These are phyloP conservation scores for Drosophila suboccidentalis DNA, from an alignment of 2,888 invertebrate species.

Conservation along the genomic window DNA sequence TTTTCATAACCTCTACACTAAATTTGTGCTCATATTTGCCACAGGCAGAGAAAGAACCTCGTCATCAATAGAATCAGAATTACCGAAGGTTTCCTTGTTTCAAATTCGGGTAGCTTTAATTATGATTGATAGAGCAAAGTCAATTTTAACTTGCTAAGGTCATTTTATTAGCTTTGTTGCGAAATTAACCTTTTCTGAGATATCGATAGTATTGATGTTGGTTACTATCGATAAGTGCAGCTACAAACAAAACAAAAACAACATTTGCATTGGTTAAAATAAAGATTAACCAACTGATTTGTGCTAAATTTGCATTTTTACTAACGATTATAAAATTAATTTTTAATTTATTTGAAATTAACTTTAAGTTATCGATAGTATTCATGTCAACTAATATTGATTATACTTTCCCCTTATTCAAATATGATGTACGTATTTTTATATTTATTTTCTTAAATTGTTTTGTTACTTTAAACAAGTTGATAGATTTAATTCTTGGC, in stretches of 20 bases:
- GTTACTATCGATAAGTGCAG: not conserved
- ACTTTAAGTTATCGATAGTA: no score
- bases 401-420: no score
- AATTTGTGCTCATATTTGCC: not conserved
- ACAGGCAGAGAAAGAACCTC: not conserved
- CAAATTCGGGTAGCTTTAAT: not conserved
- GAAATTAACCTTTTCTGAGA: not conserved
- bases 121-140: not conserved
- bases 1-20: slow-evolving; percentile 7
- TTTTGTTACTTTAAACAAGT: not conserved
- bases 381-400: no score
- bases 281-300: no score
- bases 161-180: not conserved
- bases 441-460: not conserved
- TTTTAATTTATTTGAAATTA: no score
- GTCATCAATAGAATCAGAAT: not conserved
- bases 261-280: no score
- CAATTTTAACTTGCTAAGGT: not conserved
- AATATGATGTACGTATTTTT: no score
- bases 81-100: not conserved
- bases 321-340: no score
- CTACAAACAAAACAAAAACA: no score
- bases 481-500: not conserved
- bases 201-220: not conserved
- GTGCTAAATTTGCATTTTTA: no score